phyloP scores from a whole-genome alignment of 2,113 vertebrate species.

The Macquaria australasica region DNA sequence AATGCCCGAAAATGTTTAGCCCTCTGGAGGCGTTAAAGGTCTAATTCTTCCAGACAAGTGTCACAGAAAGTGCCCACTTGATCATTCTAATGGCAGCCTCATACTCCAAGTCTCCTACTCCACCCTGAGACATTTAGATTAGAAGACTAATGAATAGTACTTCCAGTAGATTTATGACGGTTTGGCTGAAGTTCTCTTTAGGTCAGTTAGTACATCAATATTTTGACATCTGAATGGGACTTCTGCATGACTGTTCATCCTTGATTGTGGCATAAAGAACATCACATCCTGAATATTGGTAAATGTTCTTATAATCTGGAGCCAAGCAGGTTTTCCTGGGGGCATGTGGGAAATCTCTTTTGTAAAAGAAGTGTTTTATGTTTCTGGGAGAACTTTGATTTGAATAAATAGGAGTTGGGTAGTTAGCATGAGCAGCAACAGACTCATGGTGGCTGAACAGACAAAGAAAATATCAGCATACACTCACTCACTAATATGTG shows the following conservation, averaged over 20 bases:
- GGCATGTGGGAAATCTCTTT: neutral
- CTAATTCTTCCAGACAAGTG: constrained; percentile 9
- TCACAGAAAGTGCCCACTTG: constrained; percentile 10
- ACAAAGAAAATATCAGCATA: neutral
- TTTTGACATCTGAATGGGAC: constrained; percentile 41
- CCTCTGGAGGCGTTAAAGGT: neutral
- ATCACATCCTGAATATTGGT: constrained; percentile 6
- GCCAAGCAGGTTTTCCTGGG: neutral
- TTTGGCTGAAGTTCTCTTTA: constrained; percentile 32
- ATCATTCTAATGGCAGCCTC: constrained; percentile 41
- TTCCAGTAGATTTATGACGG: constrained; percentile 43
- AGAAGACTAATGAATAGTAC: constrained; percentile 48
- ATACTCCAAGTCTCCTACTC: neutral
- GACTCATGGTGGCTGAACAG: neutral
- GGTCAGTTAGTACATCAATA: constrained; percentile 47
- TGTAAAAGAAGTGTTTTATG: neutral
- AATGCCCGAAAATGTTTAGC: constrained; percentile 8
- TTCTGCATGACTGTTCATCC: constrained; percentile 1
- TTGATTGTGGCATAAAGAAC: neutral
- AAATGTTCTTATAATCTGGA: neutral
- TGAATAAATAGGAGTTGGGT: neutral
- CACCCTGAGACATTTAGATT: constrained; percentile 53
- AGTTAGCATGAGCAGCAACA: neutral
- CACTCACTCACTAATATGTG: neutral
- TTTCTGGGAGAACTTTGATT: neutral